Base-by-base conservation (phyloP, 1,140 invertebrate species). In the Hycleus phaleratus region DNA sequence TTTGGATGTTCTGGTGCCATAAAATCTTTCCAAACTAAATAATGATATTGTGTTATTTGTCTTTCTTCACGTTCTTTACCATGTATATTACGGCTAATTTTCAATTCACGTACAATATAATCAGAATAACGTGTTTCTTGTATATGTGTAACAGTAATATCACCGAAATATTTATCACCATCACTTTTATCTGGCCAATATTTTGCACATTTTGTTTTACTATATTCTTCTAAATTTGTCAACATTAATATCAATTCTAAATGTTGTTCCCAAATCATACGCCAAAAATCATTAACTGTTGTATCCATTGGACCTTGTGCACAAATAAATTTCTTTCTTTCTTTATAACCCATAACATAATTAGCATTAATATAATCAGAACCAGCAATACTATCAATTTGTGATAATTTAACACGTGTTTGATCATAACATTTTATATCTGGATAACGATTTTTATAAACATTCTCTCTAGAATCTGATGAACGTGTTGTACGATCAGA, bases 221-320 rank as follows among this genome's bases (percentile, higher is more conserved):
- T 93, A 69, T 94, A 92, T 76, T 96, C 93, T 72, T 95, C 92
- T 10, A 95, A 80, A 73, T 95, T 94, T 5, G 92, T 95, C 26
- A 97, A 75, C 94, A 97, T 97, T 8, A 97, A 83, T 62, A 98
- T 91, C 51, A 95, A 80, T 71, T 93, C 86, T 45, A 94, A 78
- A 65, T 91, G 88, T 64, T 96, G 91, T 74, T 98, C 94, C 92
- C 94, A 97, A 58, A 97, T 89, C 93, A 98, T 95, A 52, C 92
- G 80, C 95, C 95, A 98, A 74, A 97, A 97, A 72, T 98, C 95
- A 63, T 85, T 86, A 1, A 96, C 87, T 0, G 94, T 97, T 26
- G 88, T 86, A 51, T 95, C 90, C 79, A 96, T 90, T 0, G 95
- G 95, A 0, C 92, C 91, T 79, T 93, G 91, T 8, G 92, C 91